These are phyloP conservation scores for Crotophaga sulcirostris DNA, from an alignment of 2,113 vertebrate genomes.

Conservation along the genomic window DNA sequence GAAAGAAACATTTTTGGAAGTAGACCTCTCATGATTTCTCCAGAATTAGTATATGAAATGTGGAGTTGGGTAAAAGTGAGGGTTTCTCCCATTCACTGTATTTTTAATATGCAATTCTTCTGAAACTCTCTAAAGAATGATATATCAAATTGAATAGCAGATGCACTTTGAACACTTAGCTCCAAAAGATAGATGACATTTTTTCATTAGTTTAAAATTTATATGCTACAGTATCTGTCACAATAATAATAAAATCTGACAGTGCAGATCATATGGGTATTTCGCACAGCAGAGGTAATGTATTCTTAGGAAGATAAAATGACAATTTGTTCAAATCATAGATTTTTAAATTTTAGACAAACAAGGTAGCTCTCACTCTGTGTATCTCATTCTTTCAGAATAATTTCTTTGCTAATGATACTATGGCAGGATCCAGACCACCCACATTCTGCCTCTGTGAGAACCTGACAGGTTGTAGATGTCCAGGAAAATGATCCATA, in stretches of 20 bases:
- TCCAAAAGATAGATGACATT: conserved; percentile 76
- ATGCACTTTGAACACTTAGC: conserved; percentile 72
- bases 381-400: conserved; percentile 15
- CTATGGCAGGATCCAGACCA: background rate
- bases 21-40: conserved; percentile 21
- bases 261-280: conserved; percentile 73
- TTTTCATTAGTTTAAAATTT: conserved; percentile 80
- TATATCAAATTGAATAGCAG: conserved; percentile 70
- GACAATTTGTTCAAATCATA: conserved; percentile 76
- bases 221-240: conserved; percentile 74
- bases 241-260: conserved; percentile 82
- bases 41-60: conserved; percentile 64
- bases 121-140: conserved; percentile 65
- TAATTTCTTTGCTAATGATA: conserved; percentile 3
- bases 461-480: background rate
- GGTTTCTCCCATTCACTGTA: conserved; percentile 30
- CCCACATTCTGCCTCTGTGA: background rate
- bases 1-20: conserved; percentile 19
- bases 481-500: background rate
- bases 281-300: conserved; percentile 61
- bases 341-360: conserved; percentile 68
- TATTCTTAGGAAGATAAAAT: conserved; percentile 74
- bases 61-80: conserved; percentile 37
- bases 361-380: conserved; percentile 34
- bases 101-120: conserved; percentile 70